Percentiles rank a stretch among this genome's conserved stretches.
Conservation (phyloP, 2,113 vertebrate genomes). For the Saimiri boliviensis region DNA sequence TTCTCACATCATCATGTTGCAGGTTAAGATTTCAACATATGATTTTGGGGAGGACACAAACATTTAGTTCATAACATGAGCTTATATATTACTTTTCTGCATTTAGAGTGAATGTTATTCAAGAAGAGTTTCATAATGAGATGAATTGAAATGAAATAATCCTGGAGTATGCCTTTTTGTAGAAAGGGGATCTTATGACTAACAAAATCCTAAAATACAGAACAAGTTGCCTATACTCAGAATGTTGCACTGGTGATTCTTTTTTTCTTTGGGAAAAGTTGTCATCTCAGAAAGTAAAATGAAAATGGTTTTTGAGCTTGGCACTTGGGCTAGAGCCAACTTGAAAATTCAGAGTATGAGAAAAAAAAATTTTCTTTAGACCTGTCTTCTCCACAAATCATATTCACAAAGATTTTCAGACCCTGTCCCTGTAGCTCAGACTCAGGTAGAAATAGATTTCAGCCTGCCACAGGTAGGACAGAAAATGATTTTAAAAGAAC, state of each 20-base stretch:
- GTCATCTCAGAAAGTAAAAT: conserved; percentile 53
- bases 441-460: neutral
- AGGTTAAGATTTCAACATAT: neutral
- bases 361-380: neutral
- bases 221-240: neutral
- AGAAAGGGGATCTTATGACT: neutral
- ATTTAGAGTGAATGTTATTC: neutral
- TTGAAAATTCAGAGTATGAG: conserved; percentile 46
- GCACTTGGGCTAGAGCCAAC: conserved; percentile 15
- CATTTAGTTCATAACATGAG: too few relatives aligned
- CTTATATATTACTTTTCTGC: neutral
- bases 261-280: conserved; percentile 44
- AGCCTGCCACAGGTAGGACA: neutral
- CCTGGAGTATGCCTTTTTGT: neutral
- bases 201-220: neutral
- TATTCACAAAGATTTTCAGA: conserved; percentile 27
- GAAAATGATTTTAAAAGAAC: conserved; percentile 22
- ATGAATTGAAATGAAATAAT: neutral
- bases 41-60: too few relatives aligned
- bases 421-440: neutral
- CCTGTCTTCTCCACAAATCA: neutral
- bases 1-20: neutral
- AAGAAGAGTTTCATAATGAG: neutral
- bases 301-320: conserved; percentile 61
- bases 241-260: neutral